Conservation (phyloP, 2,888 invertebrate genomes). For the Brenthis ino region DNA sequence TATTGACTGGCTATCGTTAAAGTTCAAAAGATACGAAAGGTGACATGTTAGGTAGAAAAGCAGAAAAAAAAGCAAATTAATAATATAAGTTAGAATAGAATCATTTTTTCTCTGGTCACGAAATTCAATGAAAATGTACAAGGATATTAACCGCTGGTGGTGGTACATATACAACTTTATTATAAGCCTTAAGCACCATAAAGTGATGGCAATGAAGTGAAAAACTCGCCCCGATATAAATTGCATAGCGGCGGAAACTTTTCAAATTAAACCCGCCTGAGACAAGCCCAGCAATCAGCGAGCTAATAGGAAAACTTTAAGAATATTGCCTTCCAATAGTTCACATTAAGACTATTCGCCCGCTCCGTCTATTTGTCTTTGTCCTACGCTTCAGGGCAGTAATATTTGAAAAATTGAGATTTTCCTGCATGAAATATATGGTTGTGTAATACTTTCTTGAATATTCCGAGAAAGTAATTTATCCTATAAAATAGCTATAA, state of each 20-base stretch:
- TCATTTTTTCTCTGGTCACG: too few relatives aligned
- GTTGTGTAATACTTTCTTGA: background rate
- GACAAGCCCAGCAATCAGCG: constrained; percentile 46
- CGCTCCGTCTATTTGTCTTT: constrained; percentile 34
- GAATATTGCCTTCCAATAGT: constrained; percentile 49
- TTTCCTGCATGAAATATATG: background rate
- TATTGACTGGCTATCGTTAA: too few relatives aligned
- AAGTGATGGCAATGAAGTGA: constrained; percentile 32
- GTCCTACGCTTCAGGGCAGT: constrained; percentile 15
- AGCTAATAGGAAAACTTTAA: constrained; percentile 47
- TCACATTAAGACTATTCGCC: constrained; percentile 37
- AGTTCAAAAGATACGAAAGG: too few relatives aligned
- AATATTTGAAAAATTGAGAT: constrained; percentile 8
- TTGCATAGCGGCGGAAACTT: constrained; percentile 46
- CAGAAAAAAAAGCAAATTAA: too few relatives aligned
- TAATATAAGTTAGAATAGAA: too few relatives aligned
- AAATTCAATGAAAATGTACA: too few relatives aligned
- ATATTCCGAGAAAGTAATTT: background rate
- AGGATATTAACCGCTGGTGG: background rate
- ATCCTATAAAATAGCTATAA: background rate
- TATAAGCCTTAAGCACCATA: constrained; percentile 4
- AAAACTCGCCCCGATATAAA: constrained; percentile 43
- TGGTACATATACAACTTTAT: background rate
- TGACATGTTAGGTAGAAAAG: too few relatives aligned
- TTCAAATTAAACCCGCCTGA: constrained; percentile 46